Base-by-base conservation (phyloP, 2,113 vertebrate species). In the Anthoscopus minutus region DNA sequence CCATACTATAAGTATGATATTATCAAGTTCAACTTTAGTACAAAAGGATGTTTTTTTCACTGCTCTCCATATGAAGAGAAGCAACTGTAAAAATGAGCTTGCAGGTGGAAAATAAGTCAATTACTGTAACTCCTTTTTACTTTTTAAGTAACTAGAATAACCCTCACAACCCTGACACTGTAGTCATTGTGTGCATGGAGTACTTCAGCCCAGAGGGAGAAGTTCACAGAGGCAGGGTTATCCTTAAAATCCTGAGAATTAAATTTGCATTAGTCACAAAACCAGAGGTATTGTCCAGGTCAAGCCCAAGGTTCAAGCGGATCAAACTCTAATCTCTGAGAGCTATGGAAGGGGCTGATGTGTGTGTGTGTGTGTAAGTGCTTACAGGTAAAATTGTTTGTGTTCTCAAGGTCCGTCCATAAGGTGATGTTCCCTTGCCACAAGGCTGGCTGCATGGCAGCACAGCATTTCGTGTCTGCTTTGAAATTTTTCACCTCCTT, bases 311-410 rank as follows among this genome's bases (percentile, higher is more conserved):
- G 18, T 28, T 57, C 40, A 45, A 22, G 17, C 4, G 62, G 35
- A 37, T 42, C 7, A 50, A 64, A 22, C 18, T 37, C 16, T 47
- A 9, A 11, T 15, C 38, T 61, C 64, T 18, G 7, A 30, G 28
- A 67, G 17, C 1, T 61, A 12, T 64, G 54, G 77, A 51, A 76
- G 18, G 4, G 25, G 19, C 25, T 25, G 38, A 1, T 28, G 6
- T 16, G 4, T 56, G 33, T 12, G 1, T 25, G 4, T 9, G 4
- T 13, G n/a, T 24, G 3, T 9, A 33, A 37, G 37, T 28, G 9
- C 33, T 28, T 20, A 24, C 15, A 13, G 4, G 13, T 40, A n/a
- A 62, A 45, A 69, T 27, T 23, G 8, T 22, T 40, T 27, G 8
- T 3, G 5, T 38, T 58, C 77, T 65, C 51, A 45, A 28, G 58